Conservation (phyloP, 2,797 vertebrate genomes). For the Furcifer pardalis region DNA sequence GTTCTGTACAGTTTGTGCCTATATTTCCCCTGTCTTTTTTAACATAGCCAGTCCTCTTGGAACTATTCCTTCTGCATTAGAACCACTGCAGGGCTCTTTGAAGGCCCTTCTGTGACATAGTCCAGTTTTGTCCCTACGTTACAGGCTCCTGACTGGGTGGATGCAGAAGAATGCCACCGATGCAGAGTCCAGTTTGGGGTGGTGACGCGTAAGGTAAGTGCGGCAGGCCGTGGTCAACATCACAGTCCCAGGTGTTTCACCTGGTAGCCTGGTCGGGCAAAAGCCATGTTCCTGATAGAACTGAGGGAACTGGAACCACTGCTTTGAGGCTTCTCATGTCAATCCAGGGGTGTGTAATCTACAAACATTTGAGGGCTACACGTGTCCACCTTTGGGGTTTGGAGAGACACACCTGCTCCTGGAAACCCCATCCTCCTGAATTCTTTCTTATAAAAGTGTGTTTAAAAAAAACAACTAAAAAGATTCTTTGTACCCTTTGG, state of each 20-base stretch:
- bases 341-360: background rate
- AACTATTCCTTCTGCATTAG: background rate
- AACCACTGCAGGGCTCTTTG: background rate
- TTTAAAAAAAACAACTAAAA: too few species aligned
- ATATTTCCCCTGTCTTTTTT: background rate
- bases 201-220: conserved; percentile 93
- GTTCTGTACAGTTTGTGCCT: background rate
- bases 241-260: background rate
- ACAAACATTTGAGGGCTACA: too few species aligned
- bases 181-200: conserved; percentile 98
- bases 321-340: background rate
- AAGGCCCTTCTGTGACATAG: background rate
- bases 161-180: conserved; percentile 96
- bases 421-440: too few species aligned
- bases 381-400: too few species aligned
- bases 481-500: too few species aligned
- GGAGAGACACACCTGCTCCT: too few species aligned
- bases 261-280: background rate
- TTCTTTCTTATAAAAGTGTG: too few species aligned
- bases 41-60: background rate
- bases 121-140: background rate
- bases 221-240: background rate
- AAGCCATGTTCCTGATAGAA: background rate
- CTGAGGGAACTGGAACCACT: background rate
- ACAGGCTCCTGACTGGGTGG: conserved; percentile 98